Conservation (phyloP, 2,797 vertebrate genomes). For the Acanthurus leucopareius region DNA sequence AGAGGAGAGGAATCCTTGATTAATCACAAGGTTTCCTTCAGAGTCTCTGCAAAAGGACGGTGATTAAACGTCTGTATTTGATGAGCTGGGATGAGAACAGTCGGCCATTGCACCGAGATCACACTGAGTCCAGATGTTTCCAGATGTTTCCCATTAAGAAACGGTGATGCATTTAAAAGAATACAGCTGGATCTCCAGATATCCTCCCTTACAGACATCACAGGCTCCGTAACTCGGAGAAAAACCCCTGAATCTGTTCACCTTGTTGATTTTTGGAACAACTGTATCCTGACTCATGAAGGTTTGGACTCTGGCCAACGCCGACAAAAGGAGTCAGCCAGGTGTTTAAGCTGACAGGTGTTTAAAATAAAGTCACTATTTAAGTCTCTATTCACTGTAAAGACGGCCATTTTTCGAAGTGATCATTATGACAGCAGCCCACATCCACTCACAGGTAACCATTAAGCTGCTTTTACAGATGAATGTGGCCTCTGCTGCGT, state of each 20-base stretch:
- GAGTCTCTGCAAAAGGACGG: too few species aligned
- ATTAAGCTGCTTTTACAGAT: constrained; percentile 49
- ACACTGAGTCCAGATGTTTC: neutral
- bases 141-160: constrained; percentile 3
- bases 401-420: constrained; percentile 18
- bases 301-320: constrained; percentile 20
- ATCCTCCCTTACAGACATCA: constrained; percentile 16
- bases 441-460: constrained; percentile 29
- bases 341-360: constrained; percentile 35
- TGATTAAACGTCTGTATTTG: too few species aligned
- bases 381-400: too few species aligned
- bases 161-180: neutral
- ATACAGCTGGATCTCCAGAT: constrained; percentile 30
- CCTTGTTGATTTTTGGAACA: constrained; percentile 26
- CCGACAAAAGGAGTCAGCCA: constrained; percentile 41
- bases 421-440: constrained; percentile 30
- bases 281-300: constrained; percentile 31
- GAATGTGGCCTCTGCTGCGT: neutral
- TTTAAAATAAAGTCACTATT: too few species aligned
- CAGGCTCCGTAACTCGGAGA: constrained; percentile 28
- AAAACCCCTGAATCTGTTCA: constrained; percentile 11
- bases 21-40: too few species aligned
- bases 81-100: too few species aligned
- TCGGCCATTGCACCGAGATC: too few species aligned
- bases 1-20: too few species aligned